Conservation (phyloP, 2,888 invertebrate species). For the Pyralis farinalis region DNA sequence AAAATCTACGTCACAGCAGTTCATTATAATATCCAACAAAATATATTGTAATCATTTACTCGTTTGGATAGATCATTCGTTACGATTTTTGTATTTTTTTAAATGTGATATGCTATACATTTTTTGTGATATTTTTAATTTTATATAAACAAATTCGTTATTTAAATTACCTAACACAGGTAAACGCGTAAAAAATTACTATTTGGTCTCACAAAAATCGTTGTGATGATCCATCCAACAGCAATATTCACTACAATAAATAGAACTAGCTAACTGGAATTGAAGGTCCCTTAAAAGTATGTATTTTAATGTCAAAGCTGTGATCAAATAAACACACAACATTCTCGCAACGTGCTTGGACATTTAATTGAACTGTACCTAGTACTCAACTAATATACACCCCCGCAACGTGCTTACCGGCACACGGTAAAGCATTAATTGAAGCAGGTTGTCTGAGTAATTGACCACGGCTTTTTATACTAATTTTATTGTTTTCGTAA, state of each 20-base stretch:
- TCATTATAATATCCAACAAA: slow-evolving; percentile 72
- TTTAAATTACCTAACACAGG: slow-evolving; percentile 65
- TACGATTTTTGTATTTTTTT: slow-evolving; percentile 48
- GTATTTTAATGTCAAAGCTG: slow-evolving; percentile 67
- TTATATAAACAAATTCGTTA: slow-evolving; percentile 63
- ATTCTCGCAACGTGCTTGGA: slow-evolving; percentile 6
- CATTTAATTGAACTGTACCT: too few species aligned
- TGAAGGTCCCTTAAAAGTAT: slow-evolving; percentile 81
- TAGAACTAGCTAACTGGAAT: slow-evolving; percentile 80
- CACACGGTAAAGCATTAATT: slow-evolving; percentile 15
- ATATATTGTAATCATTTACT: slow-evolving; percentile 70
- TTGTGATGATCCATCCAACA: slow-evolving; percentile 62
- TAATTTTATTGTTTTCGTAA: slow-evolving; percentile 74
- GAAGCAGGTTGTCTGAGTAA: slow-evolving; percentile 43
- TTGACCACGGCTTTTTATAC: slow-evolving; percentile 72
- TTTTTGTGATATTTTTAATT: slow-evolving; percentile 69
- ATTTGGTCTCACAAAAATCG: slow-evolving; percentile 74
- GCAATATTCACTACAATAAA: slow-evolving; percentile 74
- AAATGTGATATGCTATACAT: slow-evolving; percentile 74
- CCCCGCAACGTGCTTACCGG: slow-evolving; percentile 6
- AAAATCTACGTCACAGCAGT: slow-evolving; percentile 66
- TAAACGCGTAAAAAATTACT: slow-evolving; percentile 72
- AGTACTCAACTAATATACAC: neutral
- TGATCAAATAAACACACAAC: slow-evolving; percentile 63
- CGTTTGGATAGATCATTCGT: slow-evolving; percentile 58